Percentiles rank a stretch among this genome's conserved stretches.
Evolutionary conservation across 1,140 invertebrate genomes (phyloP).

Genomic region (Meteorus sp.): DNA sequence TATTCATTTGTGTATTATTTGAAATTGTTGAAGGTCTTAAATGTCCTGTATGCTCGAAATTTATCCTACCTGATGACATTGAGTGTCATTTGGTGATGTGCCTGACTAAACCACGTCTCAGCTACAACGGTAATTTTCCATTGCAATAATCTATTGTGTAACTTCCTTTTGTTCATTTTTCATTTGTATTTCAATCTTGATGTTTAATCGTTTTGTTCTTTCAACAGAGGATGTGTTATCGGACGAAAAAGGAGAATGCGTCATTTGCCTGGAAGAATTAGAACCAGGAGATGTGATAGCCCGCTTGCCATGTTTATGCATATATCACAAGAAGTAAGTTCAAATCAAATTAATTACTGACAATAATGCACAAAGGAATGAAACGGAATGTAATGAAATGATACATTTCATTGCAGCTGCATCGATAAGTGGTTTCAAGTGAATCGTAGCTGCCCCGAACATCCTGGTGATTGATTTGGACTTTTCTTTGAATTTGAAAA

Average conservation of each 20-base stretch:
- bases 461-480: slow-evolving; percentile 84
- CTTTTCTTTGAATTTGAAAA: slow-evolving; percentile 30
- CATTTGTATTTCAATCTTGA: neutral
- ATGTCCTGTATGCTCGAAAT: slow-evolving; percentile 98
- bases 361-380: too few relatives aligned
- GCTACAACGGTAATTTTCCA: slow-evolving; percentile 85
- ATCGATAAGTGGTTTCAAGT: slow-evolving; percentile 98
- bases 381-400: slow-evolving; percentile 3
- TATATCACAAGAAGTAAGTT: slow-evolving; percentile 96
- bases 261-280: slow-evolving; percentile 98
- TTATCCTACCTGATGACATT: slow-evolving; percentile 95
- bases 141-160: neutral
- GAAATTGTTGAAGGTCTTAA: slow-evolving; percentile 81
- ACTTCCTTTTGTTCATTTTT: neutral
- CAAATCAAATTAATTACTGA: neutral
- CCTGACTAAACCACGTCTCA: slow-evolving; percentile 96
- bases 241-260: slow-evolving; percentile 96
- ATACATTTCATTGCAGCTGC: slow-evolving; percentile 66
- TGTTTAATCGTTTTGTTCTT: slow-evolving; percentile 24
- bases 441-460: slow-evolving; percentile 94
- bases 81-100: slow-evolving; percentile 99
- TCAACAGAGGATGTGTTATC: slow-evolving; percentile 90
- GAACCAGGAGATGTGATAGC: slow-evolving; percentile 94
- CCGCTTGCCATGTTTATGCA: slow-evolving; percentile 96
- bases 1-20: slow-evolving; percentile 3